A percentile compares a stretch with the other conserved stretches of the same genome.
Conservation (phyloP, 2,888 invertebrate genomes). For the Tinea semifulvella region DNA sequence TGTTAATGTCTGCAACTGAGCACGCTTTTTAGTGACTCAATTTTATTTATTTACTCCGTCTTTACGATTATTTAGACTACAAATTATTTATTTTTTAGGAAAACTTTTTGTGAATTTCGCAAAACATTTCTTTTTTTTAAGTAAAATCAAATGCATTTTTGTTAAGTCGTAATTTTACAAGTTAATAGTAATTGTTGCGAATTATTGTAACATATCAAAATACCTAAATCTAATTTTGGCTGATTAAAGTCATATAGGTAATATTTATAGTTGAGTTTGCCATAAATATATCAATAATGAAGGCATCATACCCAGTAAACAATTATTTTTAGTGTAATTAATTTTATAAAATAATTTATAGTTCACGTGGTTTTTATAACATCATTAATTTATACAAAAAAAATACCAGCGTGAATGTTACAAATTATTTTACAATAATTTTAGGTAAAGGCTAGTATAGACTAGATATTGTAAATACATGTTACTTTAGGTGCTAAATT, state of each 20-base stretch:
- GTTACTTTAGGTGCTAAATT: constrained; percentile 56
- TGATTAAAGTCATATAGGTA: constrained; percentile 5
- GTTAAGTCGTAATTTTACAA: too few species aligned
- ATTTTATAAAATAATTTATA: constrained; percentile 4
- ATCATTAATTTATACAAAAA: too few species aligned
- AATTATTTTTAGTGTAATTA: constrained; percentile 3
- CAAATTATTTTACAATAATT: constrained; percentile 47
- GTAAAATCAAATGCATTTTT: constrained; percentile 2
- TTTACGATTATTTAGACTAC: too few species aligned
- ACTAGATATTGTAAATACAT: constrained; percentile 59
- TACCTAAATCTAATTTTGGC: not conserved
- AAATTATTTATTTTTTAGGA: too few species aligned
- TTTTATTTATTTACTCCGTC: too few species aligned
- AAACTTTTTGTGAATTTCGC: too few species aligned
- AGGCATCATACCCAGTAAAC: constrained; percentile 7
- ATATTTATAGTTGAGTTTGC: constrained; percentile 1
- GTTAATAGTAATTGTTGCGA: too few species aligned
- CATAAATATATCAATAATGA: constrained; percentile 4
- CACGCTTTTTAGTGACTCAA: too few species aligned
- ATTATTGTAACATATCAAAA: not conserved
- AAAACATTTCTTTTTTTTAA: too few species aligned
- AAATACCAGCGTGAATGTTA: constrained; percentile 3
- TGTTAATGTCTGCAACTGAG: too few species aligned
- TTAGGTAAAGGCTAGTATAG: constrained; percentile 53
- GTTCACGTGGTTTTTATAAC: not conserved